Percentiles rank a stretch among this genome's conserved stretches.
These are phyloP conservation scores for Spizaetus ornatus DNA, from an alignment of 2,113 vertebrate genomes.

Conservation along the genomic window DNA sequence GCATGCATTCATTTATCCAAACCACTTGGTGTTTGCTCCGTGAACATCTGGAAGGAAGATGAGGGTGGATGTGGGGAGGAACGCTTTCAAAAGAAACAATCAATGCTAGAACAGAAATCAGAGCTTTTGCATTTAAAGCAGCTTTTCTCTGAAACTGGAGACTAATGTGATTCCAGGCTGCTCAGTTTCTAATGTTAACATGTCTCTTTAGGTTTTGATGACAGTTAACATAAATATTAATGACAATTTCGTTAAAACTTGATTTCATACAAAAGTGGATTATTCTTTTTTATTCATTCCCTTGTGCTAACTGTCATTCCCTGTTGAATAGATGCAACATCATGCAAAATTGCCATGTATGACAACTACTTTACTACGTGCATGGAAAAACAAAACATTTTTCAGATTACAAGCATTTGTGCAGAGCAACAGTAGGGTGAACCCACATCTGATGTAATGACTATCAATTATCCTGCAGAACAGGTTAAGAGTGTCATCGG, in stretches of 20 bases:
- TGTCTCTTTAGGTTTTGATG: conserved; percentile 47
- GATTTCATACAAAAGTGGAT: conserved; percentile 24
- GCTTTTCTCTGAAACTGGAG: conserved; percentile 30
- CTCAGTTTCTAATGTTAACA: conserved; percentile 16
- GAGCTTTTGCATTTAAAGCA: conserved; percentile 56
- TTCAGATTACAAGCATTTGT: conserved; percentile 15
- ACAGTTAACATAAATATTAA: conserved; percentile 64
- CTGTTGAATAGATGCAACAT: neutral
- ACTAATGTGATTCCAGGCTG: conserved; percentile 12
- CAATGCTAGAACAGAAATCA: conserved; percentile 36
- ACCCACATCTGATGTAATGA: neutral
- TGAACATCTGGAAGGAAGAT: conserved; percentile 70
- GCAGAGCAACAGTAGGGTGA: neutral
- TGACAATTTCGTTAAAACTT: conserved; percentile 54
- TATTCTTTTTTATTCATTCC: conserved; percentile 28
- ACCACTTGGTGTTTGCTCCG: conserved; percentile 23
- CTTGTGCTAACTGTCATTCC: neutral
- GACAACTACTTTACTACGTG: neutral
- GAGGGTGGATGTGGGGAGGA: conserved; percentile 19
- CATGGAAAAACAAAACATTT: conserved; percentile 19
- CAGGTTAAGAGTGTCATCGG: neutral
- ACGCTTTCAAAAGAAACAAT: conserved; percentile 60
- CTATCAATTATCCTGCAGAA: neutral
- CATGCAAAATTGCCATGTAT: conserved; percentile 4
- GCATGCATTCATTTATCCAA: conserved; percentile 18